Conservation (phyloP, 2,797 vertebrate genomes). For the Pempheris klunzingeri region DNA sequence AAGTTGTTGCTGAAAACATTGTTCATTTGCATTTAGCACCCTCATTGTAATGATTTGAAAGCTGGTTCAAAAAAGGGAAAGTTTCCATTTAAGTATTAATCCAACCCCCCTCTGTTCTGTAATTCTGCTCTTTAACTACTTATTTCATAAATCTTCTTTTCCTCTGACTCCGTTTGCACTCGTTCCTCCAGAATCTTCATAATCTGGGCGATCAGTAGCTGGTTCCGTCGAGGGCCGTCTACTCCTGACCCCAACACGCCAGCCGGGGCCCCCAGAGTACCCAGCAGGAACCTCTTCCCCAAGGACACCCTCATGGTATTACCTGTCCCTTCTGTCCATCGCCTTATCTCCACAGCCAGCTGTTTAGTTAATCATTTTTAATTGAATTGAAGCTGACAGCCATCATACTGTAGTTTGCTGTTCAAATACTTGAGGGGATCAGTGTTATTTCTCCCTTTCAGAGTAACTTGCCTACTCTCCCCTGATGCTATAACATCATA, state of each 20-base stretch:
- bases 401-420: constrained; percentile 1
- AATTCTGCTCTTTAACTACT: neutral
- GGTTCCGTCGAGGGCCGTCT: constrained; percentile 93
- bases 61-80: too few relatives aligned
- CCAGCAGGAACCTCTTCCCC: constrained; percentile 95
- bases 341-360: neutral
- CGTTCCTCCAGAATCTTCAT: constrained; percentile 90
- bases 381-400: constrained; percentile 27
- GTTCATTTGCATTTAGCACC: too few relatives aligned
- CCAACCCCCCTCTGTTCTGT: neutral
- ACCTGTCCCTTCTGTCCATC: neutral
- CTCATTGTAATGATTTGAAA: too few relatives aligned
- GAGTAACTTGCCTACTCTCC: neutral
- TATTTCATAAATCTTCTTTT: neutral
- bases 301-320: constrained; percentile 97
- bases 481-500: constrained; percentile 45
- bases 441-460: neutral
- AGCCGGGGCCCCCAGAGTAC: constrained; percentile 88
- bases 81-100: constrained; percentile 1
- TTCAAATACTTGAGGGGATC: constrained; percentile 16
- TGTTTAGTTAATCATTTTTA: constrained; percentile 1
- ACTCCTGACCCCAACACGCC: constrained; percentile 91
- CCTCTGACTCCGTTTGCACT: constrained; percentile 4
- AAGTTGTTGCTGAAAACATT: too few relatives aligned
- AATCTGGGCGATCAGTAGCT: constrained; percentile 98